Evolutionary conservation across 2,888 invertebrate genomes (phyloP).

Genomic region (Drosophila stalkeri): DNA sequence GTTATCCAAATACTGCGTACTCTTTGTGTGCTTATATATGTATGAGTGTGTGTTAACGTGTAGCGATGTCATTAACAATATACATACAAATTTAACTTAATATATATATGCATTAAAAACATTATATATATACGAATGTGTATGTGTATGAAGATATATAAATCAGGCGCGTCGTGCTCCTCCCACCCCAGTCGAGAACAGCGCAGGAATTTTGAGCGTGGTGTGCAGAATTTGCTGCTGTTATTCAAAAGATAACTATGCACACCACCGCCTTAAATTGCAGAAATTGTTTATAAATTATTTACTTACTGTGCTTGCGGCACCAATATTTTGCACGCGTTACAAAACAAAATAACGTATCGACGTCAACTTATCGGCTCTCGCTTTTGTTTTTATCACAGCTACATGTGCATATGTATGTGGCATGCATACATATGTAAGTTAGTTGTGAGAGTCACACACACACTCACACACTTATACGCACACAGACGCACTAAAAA

Average conservation of each 20-base stretch:
- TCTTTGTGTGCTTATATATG: conserved; percentile 11
- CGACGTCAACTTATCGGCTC: conserved; percentile 43
- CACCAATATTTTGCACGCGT: conserved; percentile 52
- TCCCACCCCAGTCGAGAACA: conserved; percentile 25
- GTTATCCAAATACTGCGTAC: conserved; percentile 25
- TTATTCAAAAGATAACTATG: conserved; percentile 25
- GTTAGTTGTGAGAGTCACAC: conserved; percentile 15
- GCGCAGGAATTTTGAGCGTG: conserved; percentile 50
- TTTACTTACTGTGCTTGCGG: neutral
- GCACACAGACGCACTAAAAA: conserved; percentile 11
- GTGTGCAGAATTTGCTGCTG: conserved; percentile 32
- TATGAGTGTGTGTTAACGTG: conserved; percentile 29
- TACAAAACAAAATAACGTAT: conserved; percentile 46
- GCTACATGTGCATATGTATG: conserved; percentile 11
- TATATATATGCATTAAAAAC: neutral
- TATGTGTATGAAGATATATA: conserved; percentile 25
- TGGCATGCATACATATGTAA: neutral
- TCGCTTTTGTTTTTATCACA: conserved; percentile 49
- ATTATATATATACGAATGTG: neutral
- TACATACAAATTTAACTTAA: conserved; percentile 3
- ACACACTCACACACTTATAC: neutral
- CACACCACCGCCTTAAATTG: conserved; percentile 13
- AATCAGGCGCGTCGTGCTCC: conserved; percentile 45
- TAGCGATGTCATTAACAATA: conserved; percentile 44
- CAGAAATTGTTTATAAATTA: conserved; percentile 35